Conservation (phyloP, 2,113 vertebrate species). For the Myiopsitta monachus region DNA sequence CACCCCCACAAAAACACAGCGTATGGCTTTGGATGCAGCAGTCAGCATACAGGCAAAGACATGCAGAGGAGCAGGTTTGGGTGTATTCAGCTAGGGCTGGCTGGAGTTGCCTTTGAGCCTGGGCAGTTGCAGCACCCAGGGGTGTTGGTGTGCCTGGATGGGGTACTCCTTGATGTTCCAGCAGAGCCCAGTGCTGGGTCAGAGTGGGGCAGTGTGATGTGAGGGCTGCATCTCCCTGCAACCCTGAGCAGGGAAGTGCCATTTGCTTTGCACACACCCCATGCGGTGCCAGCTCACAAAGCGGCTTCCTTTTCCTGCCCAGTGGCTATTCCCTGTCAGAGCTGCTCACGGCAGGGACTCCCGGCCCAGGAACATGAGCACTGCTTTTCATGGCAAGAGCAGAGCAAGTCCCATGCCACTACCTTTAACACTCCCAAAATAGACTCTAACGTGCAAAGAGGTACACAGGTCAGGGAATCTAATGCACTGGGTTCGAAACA, state of each 20-base stretch:
- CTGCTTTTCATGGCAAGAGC: background rate
- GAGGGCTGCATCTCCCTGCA: fast-evolving
- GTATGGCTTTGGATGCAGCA: background rate
- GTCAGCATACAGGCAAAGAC: background rate
- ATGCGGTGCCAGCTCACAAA: background rate
- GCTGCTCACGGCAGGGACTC: background rate
- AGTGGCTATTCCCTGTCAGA: background rate
- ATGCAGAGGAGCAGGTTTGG: background rate
- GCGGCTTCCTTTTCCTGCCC: background rate
- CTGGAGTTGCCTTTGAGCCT: background rate
- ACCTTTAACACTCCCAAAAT: background rate
- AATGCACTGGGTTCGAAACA: background rate
- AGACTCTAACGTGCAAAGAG: background rate
- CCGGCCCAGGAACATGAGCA: background rate
- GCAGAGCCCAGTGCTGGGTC: background rate
- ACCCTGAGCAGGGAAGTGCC: fast-evolving
- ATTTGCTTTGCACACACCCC: background rate
- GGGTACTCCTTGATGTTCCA: fast-evolving
- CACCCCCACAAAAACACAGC: background rate
- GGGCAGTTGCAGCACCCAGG: fast-evolving
- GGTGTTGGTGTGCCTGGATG: background rate
- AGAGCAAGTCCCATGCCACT: background rate
- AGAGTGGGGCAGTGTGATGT: fast-evolving
- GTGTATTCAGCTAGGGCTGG: background rate
- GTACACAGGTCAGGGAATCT: background rate